Conservation (phyloP, 2,113 vertebrate genomes). For the Oreocharis arfaki region DNA sequence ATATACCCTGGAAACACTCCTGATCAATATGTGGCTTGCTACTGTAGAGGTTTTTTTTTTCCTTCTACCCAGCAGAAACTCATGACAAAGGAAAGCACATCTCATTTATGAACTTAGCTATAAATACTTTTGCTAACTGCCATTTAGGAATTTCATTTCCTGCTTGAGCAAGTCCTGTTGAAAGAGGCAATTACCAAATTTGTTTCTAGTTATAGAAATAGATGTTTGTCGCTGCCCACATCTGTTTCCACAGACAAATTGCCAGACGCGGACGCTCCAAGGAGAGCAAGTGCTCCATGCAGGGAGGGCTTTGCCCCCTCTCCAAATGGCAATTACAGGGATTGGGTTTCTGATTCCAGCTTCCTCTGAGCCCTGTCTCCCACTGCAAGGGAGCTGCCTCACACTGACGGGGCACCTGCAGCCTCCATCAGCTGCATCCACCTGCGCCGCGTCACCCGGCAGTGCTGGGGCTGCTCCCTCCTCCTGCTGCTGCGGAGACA, state of each 20-base stretch:
- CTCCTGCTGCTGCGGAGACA: neutral
- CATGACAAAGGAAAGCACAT: conserved; percentile 54
- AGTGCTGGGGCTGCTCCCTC: accelerated
- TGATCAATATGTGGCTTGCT: conserved; percentile 19
- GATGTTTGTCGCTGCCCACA: conserved; percentile 78
- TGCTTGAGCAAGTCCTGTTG: conserved; percentile 71
- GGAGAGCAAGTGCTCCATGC: conserved; percentile 40
- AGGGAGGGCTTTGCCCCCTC: conserved; percentile 33
- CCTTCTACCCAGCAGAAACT: conserved; percentile 40
- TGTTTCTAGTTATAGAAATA: conserved; percentile 80
- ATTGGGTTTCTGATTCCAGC: neutral
- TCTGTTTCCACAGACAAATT: conserved; percentile 78
- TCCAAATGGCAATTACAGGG: neutral
- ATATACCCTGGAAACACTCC: neutral
- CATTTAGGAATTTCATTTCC: conserved; percentile 71
- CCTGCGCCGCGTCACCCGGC: neutral
- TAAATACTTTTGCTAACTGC: conserved; percentile 72
- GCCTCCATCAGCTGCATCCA: neutral
- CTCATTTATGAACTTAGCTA: conserved; percentile 67
- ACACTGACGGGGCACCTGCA: neutral
- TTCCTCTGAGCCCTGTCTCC: neutral
- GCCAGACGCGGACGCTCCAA: conserved; percentile 53
- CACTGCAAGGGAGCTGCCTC: neutral
- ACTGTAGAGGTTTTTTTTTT: neutral
- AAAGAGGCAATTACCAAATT: conserved; percentile 76